Conservation (phyloP, 53 echinoderm and acorn worm species). For the Patiria pectinifera region DNA sequence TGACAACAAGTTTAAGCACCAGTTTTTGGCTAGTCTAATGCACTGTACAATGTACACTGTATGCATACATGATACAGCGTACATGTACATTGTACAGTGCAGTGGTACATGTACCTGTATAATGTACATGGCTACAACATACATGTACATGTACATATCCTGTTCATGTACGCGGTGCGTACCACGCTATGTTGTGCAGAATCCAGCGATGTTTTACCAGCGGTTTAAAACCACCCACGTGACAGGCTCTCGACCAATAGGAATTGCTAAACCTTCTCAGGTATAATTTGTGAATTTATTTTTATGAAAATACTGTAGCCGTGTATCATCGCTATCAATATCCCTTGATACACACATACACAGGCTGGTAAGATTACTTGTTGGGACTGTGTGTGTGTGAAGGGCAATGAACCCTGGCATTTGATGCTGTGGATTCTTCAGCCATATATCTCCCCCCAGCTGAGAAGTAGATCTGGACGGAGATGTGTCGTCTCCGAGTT, state of each 20-base stretch:
- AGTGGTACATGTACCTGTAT: not conserved
- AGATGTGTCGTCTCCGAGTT: not conserved
- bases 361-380: not conserved
- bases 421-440: conserved; percentile 24
- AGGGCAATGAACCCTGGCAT: conserved; percentile 54
- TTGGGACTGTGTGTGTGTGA: not conserved
- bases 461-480: conserved; percentile 25
- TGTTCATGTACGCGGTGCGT: not conserved
- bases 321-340: not conserved
- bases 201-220: too few species aligned
- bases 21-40: too few species aligned
- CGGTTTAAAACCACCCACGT: too few species aligned
- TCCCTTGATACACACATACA: not conserved
- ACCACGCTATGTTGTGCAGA: too few species aligned
- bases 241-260: too few species aligned
- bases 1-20: too few species aligned
- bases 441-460: not conserved
- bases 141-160: not conserved
- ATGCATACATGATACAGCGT: too few species aligned
- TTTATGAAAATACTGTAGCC: too few species aligned
- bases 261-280: too few species aligned
- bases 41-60: too few species aligned
- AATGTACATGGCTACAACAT: not conserved
- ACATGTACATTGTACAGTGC: too few species aligned
- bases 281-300: too few species aligned